Base-by-base conservation (phyloP, 1,140 invertebrate genomes). In the Drosophila rufa region DNA sequence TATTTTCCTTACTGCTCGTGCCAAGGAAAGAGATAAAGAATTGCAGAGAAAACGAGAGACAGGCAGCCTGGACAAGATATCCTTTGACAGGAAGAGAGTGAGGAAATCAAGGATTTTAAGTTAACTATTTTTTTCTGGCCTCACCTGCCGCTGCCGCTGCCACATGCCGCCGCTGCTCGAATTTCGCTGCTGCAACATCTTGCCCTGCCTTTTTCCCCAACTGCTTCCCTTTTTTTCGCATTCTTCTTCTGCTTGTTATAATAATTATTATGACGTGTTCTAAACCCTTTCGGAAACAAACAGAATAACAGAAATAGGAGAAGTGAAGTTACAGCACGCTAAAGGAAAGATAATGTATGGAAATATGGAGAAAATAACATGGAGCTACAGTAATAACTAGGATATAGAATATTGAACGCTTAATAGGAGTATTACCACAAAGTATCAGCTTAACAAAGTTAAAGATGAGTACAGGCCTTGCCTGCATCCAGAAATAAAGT, bases 101-200 rank as follows among this genome's bases (percentile, higher is more conserved):
- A 60, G 70, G 68, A 74, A 74, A 73, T 74, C 70, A 74, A 74
- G 70, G 70, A 74, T 74, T 73, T 56, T 74, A n/a, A 43, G 67
- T 38, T 38, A 71, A 73, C 67, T 71, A 73, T 71, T 73, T 68
- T 64, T 61, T 68, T 59, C 9, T 19, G 45, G 69, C 68, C 46
- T 60, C 68, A 76, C 73, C 74, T 76, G 53, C 62, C 74, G 19
- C 58, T 50, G 84, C 3, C 7, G 50, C 53, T 25, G 53, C 81
- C 85, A 90, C 85, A 89, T 89, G 85, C 85, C 79, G 85, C 57
- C 79, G 85, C 57, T 42, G 64, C 85, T 89, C 85, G 81, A 79
- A 76, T 89, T 89, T 76, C 85, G 85, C 68, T 78, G 30, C 40
- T 36, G 25, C 51, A 56, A 55, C 51, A 15, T 55, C 33, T 55